Evolutionary conservation across 2,888 invertebrate species (phyloP).

Genomic region (Trissoscelio sp.): DNA sequence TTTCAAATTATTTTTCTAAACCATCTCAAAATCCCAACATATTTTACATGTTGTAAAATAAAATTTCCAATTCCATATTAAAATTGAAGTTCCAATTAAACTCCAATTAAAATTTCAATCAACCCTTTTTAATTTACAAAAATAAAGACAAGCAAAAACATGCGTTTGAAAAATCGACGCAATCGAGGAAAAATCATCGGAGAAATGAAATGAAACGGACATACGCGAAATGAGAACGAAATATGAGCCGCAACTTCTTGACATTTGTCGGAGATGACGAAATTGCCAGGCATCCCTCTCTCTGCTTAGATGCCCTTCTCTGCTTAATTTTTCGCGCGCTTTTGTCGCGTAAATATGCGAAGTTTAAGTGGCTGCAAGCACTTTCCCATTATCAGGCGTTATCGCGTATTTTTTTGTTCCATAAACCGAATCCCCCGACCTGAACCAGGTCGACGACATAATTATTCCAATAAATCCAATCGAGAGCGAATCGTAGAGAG

Average conservation of each 20-base stretch:
- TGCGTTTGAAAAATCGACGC: constrained; percentile 2
- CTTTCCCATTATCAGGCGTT: constrained; percentile 64
- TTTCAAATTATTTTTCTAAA: no score
- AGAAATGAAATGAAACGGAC: constrained; percentile 48
- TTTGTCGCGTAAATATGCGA: constrained; percentile 50
- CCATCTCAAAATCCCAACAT: no score
- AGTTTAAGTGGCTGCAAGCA: constrained; percentile 51
- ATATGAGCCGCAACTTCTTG: constrained; percentile 63
- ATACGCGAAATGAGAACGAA: constrained; percentile 52
- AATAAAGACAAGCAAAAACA: no score
- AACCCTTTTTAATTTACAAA: no score
- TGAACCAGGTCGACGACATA: constrained; percentile 72
- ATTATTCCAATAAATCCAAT: constrained; percentile 77
- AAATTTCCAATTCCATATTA: no score
- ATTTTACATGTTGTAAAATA: no score
- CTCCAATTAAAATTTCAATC: no score
- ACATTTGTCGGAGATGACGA: constrained; percentile 62
- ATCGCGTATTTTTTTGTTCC: constrained; percentile 59
- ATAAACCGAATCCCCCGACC: constrained; percentile 60
- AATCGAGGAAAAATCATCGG: constrained; percentile 6
- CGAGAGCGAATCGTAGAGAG: constrained; percentile 72
- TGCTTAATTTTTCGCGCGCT: constrained; percentile 32
- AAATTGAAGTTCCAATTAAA: no score
- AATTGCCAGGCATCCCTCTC: constrained; percentile 51
- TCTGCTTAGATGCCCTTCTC: constrained; percentile 36